Percentiles rank a stretch among this genome's conserved stretches.
These are phyloP conservation scores for Podotricha telesiphe DNA, from an alignment of 2,888 invertebrate species.

Conservation along the genomic window DNA sequence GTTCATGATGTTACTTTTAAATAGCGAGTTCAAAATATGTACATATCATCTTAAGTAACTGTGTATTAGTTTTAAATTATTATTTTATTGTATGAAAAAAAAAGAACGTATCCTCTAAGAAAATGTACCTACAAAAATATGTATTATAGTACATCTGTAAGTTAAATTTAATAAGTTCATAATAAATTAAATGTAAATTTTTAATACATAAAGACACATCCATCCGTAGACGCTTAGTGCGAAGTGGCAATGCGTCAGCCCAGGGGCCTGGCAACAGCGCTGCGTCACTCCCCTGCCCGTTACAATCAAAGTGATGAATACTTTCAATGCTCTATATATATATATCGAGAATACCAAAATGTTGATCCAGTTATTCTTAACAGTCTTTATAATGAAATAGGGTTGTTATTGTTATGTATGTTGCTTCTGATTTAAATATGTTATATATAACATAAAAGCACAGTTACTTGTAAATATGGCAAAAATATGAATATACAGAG, in stretches of 20 bases:
- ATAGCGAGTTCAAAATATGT: too few relatives aligned
- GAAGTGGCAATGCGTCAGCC: conserved; percentile 52
- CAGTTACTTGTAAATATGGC: too few relatives aligned
- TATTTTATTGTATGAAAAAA: too few relatives aligned
- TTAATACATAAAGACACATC: conserved; percentile 51
- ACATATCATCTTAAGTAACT: too few relatives aligned
- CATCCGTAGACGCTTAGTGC: conserved; percentile 56
- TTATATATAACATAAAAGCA: neutral
- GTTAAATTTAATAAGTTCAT: too few relatives aligned
- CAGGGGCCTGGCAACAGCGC: conserved; percentile 68
- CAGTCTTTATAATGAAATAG: conserved; percentile 33
- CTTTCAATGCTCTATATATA: conserved; percentile 58
- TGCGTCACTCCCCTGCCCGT: conserved; percentile 61
- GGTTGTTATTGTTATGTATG: conserved; percentile 9
- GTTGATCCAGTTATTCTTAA: conserved; percentile 43
- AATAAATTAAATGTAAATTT: neutral
- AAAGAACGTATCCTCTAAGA: too few relatives aligned
- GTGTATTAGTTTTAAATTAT: too few relatives aligned
- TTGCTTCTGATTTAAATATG: neutral
- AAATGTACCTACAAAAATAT: too few relatives aligned
- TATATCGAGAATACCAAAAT: conserved; percentile 37
- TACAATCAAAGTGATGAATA: conserved; percentile 78
- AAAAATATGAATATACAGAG: too few relatives aligned
- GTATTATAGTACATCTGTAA: too few relatives aligned
- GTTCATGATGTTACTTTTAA: too few relatives aligned